These are phyloP conservation scores for Percina caprodes DNA, from an alignment of 2,113 vertebrate genomes.

Conservation along the genomic window DNA sequence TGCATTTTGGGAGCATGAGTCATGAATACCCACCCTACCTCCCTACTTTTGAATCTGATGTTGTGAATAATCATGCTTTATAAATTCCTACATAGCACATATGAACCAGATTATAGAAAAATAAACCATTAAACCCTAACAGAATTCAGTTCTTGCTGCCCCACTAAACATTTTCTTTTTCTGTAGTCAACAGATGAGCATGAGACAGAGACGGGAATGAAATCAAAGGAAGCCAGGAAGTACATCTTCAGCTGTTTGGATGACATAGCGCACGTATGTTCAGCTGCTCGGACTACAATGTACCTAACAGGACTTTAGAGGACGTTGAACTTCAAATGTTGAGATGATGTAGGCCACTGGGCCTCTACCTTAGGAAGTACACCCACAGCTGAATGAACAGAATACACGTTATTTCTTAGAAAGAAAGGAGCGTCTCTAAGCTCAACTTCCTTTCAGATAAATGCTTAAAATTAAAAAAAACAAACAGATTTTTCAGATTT, in stretches of 20 bases:
- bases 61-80: not conserved
- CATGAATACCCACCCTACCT: not conserved
- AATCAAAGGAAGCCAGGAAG: constrained; percentile 99
- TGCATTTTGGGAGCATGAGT: not conserved
- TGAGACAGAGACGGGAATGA: constrained; percentile 97
- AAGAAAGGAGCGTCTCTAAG: constrained; percentile 1
- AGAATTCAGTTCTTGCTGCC: not conserved
- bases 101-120: not conserved
- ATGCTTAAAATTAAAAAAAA: too few relatives aligned
- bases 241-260: constrained; percentile 99
- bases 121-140: not conserved
- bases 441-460: constrained; percentile 18
- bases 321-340: constrained; percentile 45
- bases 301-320: constrained; percentile 16
- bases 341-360: constrained; percentile 35
- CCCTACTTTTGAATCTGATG: not conserved
- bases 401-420: constrained; percentile 19
- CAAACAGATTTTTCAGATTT: constrained; percentile 6
- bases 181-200: constrained; percentile 95
- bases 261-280: constrained; percentile 97
- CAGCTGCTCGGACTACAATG: constrained; percentile 20
- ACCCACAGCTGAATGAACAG: constrained; percentile 25
- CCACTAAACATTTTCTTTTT: constrained; percentile 47
- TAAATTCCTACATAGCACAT: not conserved
- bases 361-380: constrained; percentile 39